Evolutionary conservation across 2,888 invertebrate species (phyloP).

Genomic region (Leptopterna dolabrata): DNA sequence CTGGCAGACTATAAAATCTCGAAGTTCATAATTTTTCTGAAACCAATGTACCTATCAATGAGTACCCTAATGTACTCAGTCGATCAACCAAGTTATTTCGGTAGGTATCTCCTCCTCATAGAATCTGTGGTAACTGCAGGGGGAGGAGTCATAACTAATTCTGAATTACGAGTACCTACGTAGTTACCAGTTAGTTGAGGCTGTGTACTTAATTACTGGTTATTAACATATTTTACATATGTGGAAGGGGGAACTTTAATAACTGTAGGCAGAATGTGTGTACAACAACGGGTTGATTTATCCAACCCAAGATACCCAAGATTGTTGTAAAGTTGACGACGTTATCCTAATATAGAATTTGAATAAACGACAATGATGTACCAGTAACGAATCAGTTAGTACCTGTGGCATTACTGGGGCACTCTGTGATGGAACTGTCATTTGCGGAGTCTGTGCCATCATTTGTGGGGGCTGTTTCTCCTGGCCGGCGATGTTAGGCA

Average conservation of each 20-base stretch:
- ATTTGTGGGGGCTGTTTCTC: background rate
- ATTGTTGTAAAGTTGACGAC: too few relatives aligned
- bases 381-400: background rate
- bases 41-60: background rate
- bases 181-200: too few relatives aligned
- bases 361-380: background rate
- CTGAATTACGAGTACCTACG: too few relatives aligned
- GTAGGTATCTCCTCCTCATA: too few relatives aligned
- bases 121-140: too few relatives aligned
- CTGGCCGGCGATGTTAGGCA: background rate
- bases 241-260: too few relatives aligned
- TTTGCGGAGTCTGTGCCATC: background rate
- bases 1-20: background rate
- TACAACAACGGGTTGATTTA: too few relatives aligned
- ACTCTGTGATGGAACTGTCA: background rate
- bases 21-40: background rate
- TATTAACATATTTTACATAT: too few relatives aligned
- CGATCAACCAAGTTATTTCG: background rate
- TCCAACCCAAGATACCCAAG: too few relatives aligned
- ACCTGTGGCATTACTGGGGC: background rate
- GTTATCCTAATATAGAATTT: too few relatives aligned
- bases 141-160: background rate
- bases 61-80: background rate
- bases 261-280: too few relatives aligned
- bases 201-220: too few relatives aligned